phyloP scores from a whole-genome alignment of 2,113 vertebrate genomes.

The Sturnus vulgaris region DNA sequence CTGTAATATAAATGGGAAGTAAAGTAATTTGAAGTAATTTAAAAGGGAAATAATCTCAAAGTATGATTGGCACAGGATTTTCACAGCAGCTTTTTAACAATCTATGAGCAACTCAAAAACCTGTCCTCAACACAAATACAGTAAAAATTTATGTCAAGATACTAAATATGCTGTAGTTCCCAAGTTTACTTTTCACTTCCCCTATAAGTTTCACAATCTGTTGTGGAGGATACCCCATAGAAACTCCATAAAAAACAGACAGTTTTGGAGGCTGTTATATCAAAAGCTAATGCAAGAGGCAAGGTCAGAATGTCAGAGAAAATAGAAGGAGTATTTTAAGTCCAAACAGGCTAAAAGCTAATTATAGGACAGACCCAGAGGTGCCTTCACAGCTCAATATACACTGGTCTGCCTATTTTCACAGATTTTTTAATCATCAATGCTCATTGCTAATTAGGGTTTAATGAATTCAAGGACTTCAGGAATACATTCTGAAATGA shows the following conservation, averaged over 20 bases:
- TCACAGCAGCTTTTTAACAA: neutral
- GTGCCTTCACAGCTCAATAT: conserved; percentile 26
- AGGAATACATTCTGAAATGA: conserved; percentile 65
- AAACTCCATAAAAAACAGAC: neutral
- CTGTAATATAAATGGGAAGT: too few species aligned
- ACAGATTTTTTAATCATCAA: conserved; percentile 42
- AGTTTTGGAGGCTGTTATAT: neutral
- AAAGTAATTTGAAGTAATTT: neutral
- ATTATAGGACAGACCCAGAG: conserved; percentile 51
- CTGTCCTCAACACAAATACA: neutral
- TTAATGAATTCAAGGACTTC: conserved; percentile 71
- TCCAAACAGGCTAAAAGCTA: conserved; percentile 51
- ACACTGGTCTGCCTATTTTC: conserved; percentile 35
- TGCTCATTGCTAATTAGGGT: conserved; percentile 61
- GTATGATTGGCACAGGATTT: neutral
- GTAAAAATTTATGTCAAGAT: neutral
- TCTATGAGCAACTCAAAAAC: neutral
- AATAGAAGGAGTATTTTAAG: conserved; percentile 62
- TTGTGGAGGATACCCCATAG: neutral
- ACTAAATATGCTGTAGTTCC: neutral
- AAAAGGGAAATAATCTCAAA: neutral
- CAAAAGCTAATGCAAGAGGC: conserved; percentile 19
- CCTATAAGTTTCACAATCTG: neutral
- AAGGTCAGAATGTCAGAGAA: conserved; percentile 36
- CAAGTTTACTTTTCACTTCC: neutral